Evolutionary conservation across 2,797 vertebrate genomes (phyloP).

Genomic region (Champsocephalus esox): DNA sequence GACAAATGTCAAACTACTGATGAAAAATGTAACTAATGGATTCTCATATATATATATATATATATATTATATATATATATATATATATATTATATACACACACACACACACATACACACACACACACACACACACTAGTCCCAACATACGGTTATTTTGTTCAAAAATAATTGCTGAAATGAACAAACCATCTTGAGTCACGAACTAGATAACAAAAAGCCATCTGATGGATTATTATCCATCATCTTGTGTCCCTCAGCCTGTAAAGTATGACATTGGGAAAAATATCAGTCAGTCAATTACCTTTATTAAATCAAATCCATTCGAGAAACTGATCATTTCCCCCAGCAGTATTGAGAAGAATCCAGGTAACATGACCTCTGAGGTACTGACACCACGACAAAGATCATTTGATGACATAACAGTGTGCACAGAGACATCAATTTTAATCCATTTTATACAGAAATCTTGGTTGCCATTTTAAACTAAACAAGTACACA

Average conservation of each 20-base stretch:
- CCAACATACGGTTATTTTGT: background rate
- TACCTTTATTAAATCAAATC: constrained; percentile 68
- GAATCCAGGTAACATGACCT: constrained; percentile 44
- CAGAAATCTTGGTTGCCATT: constrained; percentile 43
- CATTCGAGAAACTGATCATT: constrained; percentile 28
- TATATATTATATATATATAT: too few relatives aligned
- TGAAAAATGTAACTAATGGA: constrained; percentile 10
- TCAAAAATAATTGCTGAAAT: background rate
- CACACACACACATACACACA: too few relatives aligned
- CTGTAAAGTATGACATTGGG: constrained; percentile 38
- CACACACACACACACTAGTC: background rate
- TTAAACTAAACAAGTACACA: constrained; percentile 45
- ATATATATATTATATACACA: too few relatives aligned
- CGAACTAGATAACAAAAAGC: background rate
- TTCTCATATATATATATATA: background rate
- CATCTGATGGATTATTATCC: background rate
- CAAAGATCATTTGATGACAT: constrained; percentile 28
- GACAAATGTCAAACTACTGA: constrained; percentile 11
- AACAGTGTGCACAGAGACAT: constrained; percentile 45
- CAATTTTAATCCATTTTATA: constrained; percentile 46
- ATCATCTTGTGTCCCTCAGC: background rate
- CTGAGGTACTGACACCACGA: constrained; percentile 18
- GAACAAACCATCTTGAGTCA: background rate
- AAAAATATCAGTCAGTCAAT: constrained; percentile 20
- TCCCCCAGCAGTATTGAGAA: constrained; percentile 30